Conservation (phyloP, 2,888 invertebrate species). For the Pollenia amentaria region DNA sequence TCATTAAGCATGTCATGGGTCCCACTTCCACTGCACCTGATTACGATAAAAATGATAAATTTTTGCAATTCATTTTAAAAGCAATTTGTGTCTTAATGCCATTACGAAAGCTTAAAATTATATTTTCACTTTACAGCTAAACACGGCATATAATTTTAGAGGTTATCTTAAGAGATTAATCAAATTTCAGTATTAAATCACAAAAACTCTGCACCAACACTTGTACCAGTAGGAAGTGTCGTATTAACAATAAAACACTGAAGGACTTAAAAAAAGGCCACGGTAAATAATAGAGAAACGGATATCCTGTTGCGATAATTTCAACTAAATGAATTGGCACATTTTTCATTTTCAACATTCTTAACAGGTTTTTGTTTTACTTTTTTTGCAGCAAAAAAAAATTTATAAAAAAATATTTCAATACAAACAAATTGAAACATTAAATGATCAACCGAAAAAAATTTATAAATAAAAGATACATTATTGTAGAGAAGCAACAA, state of each 20-base stretch:
- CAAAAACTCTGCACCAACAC: slow-evolving; percentile 35
- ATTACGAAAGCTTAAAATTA: slow-evolving; percentile 73
- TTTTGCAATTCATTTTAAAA: slow-evolving; percentile 73
- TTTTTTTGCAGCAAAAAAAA: not conserved
- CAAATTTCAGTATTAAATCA: slow-evolving; percentile 76
- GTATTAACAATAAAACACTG: slow-evolving; percentile 55
- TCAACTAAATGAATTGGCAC: slow-evolving; percentile 84
- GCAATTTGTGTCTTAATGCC: slow-evolving; percentile 75
- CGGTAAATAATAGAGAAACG: slow-evolving; percentile 66
- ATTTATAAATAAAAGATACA: slow-evolving; percentile 44
- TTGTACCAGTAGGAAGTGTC: slow-evolving; percentile 62
- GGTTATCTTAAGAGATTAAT: slow-evolving; percentile 83
- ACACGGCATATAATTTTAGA: slow-evolving; percentile 51
- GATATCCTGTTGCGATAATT: slow-evolving; percentile 80
- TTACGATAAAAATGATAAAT: slow-evolving; percentile 68
- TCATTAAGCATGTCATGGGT: slow-evolving; percentile 55
- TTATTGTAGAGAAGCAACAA: slow-evolving; percentile 61
- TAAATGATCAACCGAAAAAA: slow-evolving; percentile 67
- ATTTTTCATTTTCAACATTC: slow-evolving; percentile 80
- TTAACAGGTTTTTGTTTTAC: slow-evolving; percentile 43
- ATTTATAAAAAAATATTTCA: slow-evolving; percentile 30
- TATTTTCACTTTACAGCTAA: slow-evolving; percentile 61
- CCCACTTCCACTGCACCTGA: not conserved
- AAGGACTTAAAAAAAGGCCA: slow-evolving; percentile 45
- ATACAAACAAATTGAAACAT: slow-evolving; percentile 72